These are phyloP conservation scores for Rhagologus leucostigma DNA, from an alignment of 2,113 vertebrate species.

Conservation along the genomic window DNA sequence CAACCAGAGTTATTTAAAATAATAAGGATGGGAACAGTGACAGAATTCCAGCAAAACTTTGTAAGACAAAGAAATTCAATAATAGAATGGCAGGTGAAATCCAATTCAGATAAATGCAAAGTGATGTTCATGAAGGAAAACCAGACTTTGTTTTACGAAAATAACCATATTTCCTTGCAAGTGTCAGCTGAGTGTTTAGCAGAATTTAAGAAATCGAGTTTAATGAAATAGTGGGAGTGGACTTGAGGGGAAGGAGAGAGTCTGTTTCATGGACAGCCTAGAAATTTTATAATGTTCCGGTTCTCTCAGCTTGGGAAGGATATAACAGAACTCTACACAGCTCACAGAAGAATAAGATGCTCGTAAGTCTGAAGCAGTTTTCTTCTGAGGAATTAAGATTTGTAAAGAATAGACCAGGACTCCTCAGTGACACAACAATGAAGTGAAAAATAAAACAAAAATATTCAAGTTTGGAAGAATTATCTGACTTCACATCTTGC, in stretches of 20 bases:
- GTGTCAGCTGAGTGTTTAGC: not conserved
- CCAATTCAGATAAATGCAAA: not conserved
- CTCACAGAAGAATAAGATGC: not conserved
- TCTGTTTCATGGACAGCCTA: not conserved
- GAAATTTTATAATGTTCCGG: not conserved
- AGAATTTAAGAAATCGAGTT: not conserved
- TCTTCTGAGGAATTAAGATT: not conserved
- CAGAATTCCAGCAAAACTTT: not conserved
- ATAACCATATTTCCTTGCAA: not conserved
- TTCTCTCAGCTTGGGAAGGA: not conserved
- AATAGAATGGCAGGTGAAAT: not conserved
- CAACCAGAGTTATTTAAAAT: not conserved
- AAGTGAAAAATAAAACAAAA: not conserved
- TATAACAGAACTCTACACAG: not conserved
- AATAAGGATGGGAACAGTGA: not conserved
- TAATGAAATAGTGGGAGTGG: not conserved
- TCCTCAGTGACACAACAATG: not conserved
- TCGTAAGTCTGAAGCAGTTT: not conserved
- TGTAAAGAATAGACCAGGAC: not conserved
- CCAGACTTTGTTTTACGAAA: not conserved
- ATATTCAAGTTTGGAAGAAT: not conserved
- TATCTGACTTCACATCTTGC: not conserved
- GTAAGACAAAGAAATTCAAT: not conserved
- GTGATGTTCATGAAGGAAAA: not conserved
- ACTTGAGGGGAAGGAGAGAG: not conserved